Percentiles rank a stretch among this genome's conserved stretches.
phyloP scores from a whole-genome alignment of 2,888 invertebrate genomes.

The Parthenolecanium corni region DNA sequence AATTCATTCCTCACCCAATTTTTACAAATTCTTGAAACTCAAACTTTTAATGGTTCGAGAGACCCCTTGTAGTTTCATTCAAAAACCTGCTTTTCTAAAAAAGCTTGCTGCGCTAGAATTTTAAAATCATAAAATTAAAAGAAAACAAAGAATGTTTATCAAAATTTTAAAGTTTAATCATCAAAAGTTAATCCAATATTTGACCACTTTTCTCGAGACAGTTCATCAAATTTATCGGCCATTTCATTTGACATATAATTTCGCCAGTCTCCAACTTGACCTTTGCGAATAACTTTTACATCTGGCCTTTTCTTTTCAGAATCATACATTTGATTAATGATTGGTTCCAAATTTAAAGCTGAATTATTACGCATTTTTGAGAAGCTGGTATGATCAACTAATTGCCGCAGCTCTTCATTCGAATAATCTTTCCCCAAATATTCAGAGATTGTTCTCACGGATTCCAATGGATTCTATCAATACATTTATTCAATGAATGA shows the following conservation, averaged over 20 bases:
- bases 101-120: no score
- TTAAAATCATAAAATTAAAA: no score
- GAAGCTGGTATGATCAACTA: slow-evolving; percentile 65
- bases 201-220: slow-evolving; percentile 34
- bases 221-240: slow-evolving; percentile 40
- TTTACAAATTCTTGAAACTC: no score
- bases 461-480: slow-evolving; percentile 50
- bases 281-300: slow-evolving; percentile 59
- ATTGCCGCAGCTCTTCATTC: slow-evolving; percentile 51
- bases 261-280: slow-evolving; percentile 41
- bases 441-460: slow-evolving; percentile 54
- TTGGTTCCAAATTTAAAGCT: slow-evolving; percentile 56
- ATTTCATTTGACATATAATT: slow-evolving; percentile 37
- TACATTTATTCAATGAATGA: no score
- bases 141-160: no score
- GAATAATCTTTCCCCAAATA: slow-evolving; percentile 60
- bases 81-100: no score
- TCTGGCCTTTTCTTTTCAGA: slow-evolving; percentile 43
- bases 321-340: slow-evolving; percentile 45
- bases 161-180: no score
- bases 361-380: slow-evolving; percentile 69
- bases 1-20: no score
- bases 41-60: no score
- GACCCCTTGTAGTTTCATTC: no score
- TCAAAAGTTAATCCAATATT: background rate